Evolutionary conservation across 2,888 invertebrate genomes (phyloP).

Genomic region (Rotaria sp.): DNA sequence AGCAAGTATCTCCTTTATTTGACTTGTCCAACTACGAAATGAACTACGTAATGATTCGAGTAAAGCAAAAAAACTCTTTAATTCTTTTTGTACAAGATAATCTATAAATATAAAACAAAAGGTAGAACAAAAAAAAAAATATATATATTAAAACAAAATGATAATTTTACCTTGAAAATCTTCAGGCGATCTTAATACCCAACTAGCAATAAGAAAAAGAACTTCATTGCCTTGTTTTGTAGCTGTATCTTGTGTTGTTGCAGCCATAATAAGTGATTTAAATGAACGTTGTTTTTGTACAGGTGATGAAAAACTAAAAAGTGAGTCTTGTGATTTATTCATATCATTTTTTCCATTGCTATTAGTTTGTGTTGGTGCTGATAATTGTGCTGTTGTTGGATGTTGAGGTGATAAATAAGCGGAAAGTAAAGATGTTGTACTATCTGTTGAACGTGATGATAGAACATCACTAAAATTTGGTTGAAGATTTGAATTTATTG

Average conservation of each 20-base stretch:
- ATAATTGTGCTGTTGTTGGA: neutral
- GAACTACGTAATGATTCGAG: constrained; percentile 37
- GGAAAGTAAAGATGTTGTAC: neutral
- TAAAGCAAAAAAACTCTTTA: constrained; percentile 32
- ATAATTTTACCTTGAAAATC: constrained; percentile 33
- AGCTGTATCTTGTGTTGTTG: neutral
- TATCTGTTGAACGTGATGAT: constrained; percentile 17
- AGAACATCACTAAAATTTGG: neutral
- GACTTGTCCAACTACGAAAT: constrained; percentile 38
- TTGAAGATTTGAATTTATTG: neutral
- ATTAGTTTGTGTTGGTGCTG: neutral
- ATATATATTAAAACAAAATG: neutral
- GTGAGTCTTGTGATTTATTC: neutral
- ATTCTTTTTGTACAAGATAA: constrained; percentile 33
- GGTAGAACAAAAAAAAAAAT: neutral
- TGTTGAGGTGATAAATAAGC: neutral
- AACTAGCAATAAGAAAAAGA: constrained; percentile 30
- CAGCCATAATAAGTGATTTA: neutral
- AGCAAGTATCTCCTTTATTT: constrained; percentile 32
- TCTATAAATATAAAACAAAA: neutral
- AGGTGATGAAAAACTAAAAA: constrained; percentile 16
- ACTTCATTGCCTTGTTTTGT: constrained; percentile 37
- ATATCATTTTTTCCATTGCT: neutral
- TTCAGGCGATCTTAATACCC: constrained; percentile 39
- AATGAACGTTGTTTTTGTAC: neutral